Evolutionary conservation across 1,140 invertebrate species (phyloP), one percentile per base, ranked within the genome.

Genomic region (Drosophila prosaltans): DNA sequence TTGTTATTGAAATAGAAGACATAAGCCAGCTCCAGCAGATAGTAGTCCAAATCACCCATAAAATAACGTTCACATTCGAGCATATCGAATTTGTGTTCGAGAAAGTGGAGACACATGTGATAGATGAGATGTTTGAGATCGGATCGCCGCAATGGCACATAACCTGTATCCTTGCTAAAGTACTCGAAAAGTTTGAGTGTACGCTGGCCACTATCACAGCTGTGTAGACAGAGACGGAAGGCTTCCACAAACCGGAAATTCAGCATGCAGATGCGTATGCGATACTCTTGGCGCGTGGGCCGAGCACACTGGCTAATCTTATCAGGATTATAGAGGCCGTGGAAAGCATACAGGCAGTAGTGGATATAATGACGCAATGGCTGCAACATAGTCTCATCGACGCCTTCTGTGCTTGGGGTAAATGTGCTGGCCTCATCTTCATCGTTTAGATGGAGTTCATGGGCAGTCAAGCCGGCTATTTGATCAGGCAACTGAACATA

Each of bases 291-390:
- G 4, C 89, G 85, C 16, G 84, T 62, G 51, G 75, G 65, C 60
- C 83, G 83, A 2, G 84, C 63, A 30, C 80, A 92, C 54, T 93
- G 92, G 59, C 93, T 78, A 60, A 94, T 93, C 81, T 93, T 93
- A 11, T 91, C 89, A 10, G 92, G 91, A 70, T 93, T 92, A 51
- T 94, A 94, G 40, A 94, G 81, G 28, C 93, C 94, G 59, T 92
- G 86, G 65, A 94, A 94, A 32, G 93, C 92, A 74, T 94, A 93
- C 5, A 94, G 68, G 51, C 93, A 93, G 74, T 94, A 94, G 79
- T 95, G 94, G 59, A 95, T 91, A 67, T 91, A 92, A 67, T 92
- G 78, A 5, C 90, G 81, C 41, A 92, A 48, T 3, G 89, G 74
- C 64, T 91, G 82, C 28, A 91, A 58, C 7, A 58, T 66, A 7